A percentile compares a stretch with the other conserved stretches of the same genome.
Evolutionary conservation across 2,113 vertebrate species (phyloP).

Genomic region (Galeopterus variegatus): DNA sequence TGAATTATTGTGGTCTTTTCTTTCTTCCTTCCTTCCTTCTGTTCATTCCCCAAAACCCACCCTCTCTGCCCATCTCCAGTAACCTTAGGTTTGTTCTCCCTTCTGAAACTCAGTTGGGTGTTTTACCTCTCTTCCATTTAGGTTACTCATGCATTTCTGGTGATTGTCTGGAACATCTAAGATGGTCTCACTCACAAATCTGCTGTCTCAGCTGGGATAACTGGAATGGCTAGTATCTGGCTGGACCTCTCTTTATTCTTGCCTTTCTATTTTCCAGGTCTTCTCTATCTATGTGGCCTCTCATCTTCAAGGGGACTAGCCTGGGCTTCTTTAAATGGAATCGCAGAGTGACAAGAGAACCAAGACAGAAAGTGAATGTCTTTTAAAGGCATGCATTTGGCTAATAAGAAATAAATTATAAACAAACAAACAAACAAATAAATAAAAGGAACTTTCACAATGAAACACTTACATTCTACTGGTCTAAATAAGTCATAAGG

Average conservation of each 20-base stretch:
- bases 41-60: too few relatives aligned
- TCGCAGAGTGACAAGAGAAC: background rate
- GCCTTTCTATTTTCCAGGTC: background rate
- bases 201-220: background rate
- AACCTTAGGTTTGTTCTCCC: too few relatives aligned
- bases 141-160: background rate
- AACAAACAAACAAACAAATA: too few relatives aligned
- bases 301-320: background rate
- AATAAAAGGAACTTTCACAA: background rate
- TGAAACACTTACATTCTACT: background rate
- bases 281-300: background rate
- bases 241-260: background rate
- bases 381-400: background rate
- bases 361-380: background rate
- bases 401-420: too few relatives aligned
- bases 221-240: background rate
- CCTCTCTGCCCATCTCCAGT: too few relatives aligned
- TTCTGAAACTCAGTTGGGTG: background rate
- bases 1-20: too few relatives aligned
- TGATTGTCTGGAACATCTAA: background rate
- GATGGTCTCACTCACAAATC: background rate
- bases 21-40: too few relatives aligned
- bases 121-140: background rate
- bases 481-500: background rate
- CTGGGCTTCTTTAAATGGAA: background rate